Evolutionary conservation across 2,113 vertebrate species (phyloP).

Genomic region (Hymenochirus boettgeri): DNA sequence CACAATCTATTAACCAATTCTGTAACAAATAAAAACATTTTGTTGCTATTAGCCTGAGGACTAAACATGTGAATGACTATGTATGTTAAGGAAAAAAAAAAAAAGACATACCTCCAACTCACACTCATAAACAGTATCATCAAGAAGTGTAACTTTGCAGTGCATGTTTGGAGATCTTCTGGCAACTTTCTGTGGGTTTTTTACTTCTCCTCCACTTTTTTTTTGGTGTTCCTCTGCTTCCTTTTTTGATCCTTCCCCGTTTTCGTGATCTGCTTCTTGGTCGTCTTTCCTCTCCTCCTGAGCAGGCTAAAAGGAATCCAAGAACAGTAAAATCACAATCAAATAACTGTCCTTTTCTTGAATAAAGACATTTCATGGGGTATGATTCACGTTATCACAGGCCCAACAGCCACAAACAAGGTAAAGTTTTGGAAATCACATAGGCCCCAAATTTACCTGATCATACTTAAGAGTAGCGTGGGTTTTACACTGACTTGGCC

Average conservation of each 20-base stretch:
- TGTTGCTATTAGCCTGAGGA: no score
- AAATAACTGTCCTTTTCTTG: background rate
- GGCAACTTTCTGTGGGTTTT: slow-evolving; percentile 60
- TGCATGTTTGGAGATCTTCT: slow-evolving; percentile 80
- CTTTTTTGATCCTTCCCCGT: slow-evolving; percentile 55
- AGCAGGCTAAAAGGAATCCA: slow-evolving; percentile 59
- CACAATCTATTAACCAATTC: no score
- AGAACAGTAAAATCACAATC: background rate
- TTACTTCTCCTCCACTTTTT: slow-evolving; percentile 65
- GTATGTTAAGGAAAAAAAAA: no score
- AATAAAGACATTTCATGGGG: background rate
- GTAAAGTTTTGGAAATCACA: no score
- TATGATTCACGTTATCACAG: no score
- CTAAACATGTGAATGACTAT: no score
- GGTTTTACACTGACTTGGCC: no score
- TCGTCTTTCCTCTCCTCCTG: slow-evolving; percentile 77
- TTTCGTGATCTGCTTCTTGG: slow-evolving; percentile 55
- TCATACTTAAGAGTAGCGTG: no score
- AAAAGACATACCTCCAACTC: slow-evolving; percentile 76
- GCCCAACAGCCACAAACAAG: no score
- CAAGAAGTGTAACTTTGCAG: slow-evolving; percentile 86
- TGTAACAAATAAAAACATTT: no score
- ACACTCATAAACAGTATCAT: slow-evolving; percentile 83
- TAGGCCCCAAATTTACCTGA: no score
- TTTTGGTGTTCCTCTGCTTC: slow-evolving; percentile 57